Base-by-base conservation (phyloP, 53 echinoderm and acorn worm genomes). In the Holothuria scabra region DNA sequence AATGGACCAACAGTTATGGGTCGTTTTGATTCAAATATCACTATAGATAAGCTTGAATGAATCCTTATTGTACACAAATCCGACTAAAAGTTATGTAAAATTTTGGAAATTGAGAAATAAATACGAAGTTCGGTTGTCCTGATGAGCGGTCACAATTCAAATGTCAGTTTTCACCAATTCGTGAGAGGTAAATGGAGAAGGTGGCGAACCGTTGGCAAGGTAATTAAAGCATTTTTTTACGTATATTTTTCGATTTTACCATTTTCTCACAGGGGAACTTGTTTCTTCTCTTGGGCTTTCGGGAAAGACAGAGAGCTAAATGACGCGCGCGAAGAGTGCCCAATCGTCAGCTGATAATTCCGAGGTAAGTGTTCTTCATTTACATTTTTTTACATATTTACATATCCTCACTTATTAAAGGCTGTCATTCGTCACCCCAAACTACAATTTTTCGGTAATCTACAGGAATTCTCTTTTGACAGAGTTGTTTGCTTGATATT, bases 321-420 rank as follows among this genome's bases (percentile, higher is more conserved):
- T 72, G 72, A 72, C 44, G 72, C 72, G 72, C 48, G 72, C 72
- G 24, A 72, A 72, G 72, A 72, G 72, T 72, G 72, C 72, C 22
- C 72, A 38, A 25, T 22, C 49, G 48, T 48, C 72, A 72, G 46
- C 72, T 72, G 72, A 72, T 44, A 72, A 72, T 72, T 46, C 72
- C 48, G 72, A 72, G 72, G 72, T 72, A 25, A 72, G 72, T 44
- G 1, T 3, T 52, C 1, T 52, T 52, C 7, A 29, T 65, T 14
- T 31, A 12, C 8, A 16, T 14, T 63, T 21, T 63, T 10, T 8
- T 48, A 48, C 12, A 48, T 12, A 13, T 10, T 10, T 10, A 13
- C 3, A n/a, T n/a, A n/a, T n/a, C n/a, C n/a, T n/a, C n/a, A n/a
- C n/a, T n/a, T n/a, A n/a, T n/a, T n/a, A n/a, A n/a, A n/a, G n/a